Conservation (phyloP, 2,113 vertebrate species). For the Dryoscopus gambensis region DNA sequence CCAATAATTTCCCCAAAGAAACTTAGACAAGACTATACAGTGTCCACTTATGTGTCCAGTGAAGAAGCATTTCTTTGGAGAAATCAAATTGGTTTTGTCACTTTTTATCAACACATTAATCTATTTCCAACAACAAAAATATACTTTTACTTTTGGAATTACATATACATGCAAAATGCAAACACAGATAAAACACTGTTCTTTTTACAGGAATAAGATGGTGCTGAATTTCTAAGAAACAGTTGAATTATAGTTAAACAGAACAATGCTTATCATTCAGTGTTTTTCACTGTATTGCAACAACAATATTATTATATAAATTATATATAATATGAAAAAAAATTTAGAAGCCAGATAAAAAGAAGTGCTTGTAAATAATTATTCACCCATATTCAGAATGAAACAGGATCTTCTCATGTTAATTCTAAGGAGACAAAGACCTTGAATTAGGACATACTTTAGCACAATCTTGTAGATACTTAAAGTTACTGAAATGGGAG, state of each 20-base stretch:
- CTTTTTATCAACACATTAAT: neutral
- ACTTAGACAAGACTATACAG: neutral
- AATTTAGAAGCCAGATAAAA: neutral
- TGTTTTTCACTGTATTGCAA: neutral
- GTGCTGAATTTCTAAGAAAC: neutral
- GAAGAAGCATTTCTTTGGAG: neutral
- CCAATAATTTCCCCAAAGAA: conserved; percentile 37
- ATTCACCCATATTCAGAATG: neutral
- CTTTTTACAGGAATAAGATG: neutral
- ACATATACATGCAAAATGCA: neutral
- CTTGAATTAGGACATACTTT: neutral
- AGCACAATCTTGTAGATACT: neutral
- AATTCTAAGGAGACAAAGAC: neutral
- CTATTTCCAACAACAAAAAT: neutral
- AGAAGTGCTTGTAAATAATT: neutral
- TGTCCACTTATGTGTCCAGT: conserved; percentile 10
- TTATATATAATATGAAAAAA: neutral
- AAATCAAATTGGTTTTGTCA: neutral
- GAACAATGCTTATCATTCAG: neutral
- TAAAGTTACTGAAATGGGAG: neutral
- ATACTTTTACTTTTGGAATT: neutral
- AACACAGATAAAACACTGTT: neutral
- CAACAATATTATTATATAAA: neutral
- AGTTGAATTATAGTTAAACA: neutral
- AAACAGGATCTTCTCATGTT: neutral